Evolutionary conservation across 2,113 vertebrate species (phyloP), one percentile per base, ranked within the genome.

Genomic region (Eulemur macaco): DNA sequence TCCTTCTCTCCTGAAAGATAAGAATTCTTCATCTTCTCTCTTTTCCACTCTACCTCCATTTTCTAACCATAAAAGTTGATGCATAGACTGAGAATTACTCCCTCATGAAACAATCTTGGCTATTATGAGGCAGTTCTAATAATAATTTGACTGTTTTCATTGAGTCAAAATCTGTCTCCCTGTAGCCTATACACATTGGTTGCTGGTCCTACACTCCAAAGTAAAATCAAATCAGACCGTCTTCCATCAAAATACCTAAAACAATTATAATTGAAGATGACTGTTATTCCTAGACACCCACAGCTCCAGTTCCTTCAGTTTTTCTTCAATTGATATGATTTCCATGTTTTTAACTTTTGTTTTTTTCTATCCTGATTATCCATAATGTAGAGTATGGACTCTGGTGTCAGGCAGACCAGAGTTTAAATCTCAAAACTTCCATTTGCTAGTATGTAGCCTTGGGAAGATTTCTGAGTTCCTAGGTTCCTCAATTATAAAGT

Each of bases 141-240:
- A 94, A 90, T 54, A 94, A 64, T 39, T 54, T 71, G 52, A 64
- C 25, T 92, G 50, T 76, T 92, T 94, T 34, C 14, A 81, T 29
- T 60, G 54, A 86, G 66, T 95, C 47, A 64, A 29, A 84, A 94
- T 76, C 47, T 78, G 3, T 68, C 63, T 94, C 69, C 42, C 63
- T 91, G 4, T 66, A 63, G 4, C 47, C 21, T 82, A 7, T 88
- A 31, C 2, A 11, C 3, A 21, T 52, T 71, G 7, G 14, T 82
- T 82, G 39, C 52, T 45, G 18, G 34, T n/a, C 68, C 39, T 86
- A 31, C 50, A 52, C 18, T 64, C 88, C 80, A 86, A 37, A 56
- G 42, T 74, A 78, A 96, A 39, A 80, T 74, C 39, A 74, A 31
- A 78, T 60, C 50, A 78, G 45, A 89, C 20, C 34, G 37, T 52